A percentile compares a stretch with the other conserved stretches of the same genome.
These are phyloP conservation scores for Ophraella communa DNA, from an alignment of 2,888 invertebrate genomes.

Conservation along the genomic window DNA sequence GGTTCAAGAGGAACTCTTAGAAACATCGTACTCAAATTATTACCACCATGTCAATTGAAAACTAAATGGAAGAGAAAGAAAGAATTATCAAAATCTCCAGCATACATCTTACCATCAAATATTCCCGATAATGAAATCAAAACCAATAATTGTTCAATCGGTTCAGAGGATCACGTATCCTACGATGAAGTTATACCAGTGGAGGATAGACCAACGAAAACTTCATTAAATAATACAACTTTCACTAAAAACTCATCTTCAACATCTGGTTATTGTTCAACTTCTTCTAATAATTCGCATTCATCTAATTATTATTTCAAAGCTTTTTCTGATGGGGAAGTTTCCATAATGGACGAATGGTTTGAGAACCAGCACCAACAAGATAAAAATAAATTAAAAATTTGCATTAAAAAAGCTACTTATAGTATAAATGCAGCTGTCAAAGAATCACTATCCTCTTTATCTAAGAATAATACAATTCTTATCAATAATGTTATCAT, in stretches of 20 bases:
- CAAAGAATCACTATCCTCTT: neutral
- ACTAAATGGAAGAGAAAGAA: neutral
- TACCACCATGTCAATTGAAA: neutral
- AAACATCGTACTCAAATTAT: neutral
- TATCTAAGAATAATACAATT: neutral
- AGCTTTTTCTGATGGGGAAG: no score
- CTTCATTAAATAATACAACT: no score
- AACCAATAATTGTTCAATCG: no score
- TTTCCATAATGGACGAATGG: neutral
- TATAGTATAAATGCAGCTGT: neutral
- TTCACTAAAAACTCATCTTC: no score
- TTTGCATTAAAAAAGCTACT: neutral
- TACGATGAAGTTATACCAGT: neutral
- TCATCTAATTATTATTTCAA: no score
- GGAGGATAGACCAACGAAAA: neutral
- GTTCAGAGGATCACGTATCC: neutral
- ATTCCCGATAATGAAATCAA: neutral
- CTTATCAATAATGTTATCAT: neutral
- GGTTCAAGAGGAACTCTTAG: neutral
- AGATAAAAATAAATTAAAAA: neutral
- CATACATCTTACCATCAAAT: neutral
- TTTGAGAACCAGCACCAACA: neutral
- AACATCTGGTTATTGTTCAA: no score
- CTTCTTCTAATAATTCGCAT: no score
- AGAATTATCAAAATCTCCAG: neutral